phyloP scores from a whole-genome alignment of 1,140 invertebrate species.

The Drosophila pachea region DNA sequence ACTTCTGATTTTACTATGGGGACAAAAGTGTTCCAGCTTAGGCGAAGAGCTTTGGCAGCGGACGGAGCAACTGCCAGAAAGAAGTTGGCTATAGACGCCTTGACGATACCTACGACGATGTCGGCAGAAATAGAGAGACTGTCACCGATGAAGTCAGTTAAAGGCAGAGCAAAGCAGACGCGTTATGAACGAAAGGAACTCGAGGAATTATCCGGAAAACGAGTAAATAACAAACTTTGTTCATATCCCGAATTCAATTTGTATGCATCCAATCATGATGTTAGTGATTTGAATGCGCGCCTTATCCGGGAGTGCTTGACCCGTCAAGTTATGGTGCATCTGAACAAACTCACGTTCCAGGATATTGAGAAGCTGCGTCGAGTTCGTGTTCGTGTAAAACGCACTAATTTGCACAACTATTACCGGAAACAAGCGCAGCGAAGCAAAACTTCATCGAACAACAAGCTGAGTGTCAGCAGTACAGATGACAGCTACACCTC shows the following conservation, averaged over 20 bases:
- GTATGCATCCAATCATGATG: background rate
- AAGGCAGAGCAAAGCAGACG: too few relatives aligned
- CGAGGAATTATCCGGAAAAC: background rate
- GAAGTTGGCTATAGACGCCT: background rate
- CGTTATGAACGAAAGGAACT: too few relatives aligned
- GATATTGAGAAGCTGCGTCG: slow-evolving; percentile 51
- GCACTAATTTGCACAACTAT: slow-evolving; percentile 43
- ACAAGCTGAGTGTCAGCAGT: slow-evolving; percentile 20
- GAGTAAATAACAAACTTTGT: background rate
- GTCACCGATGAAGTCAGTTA: background rate
- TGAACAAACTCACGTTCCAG: slow-evolving; percentile 31
- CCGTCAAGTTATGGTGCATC: slow-evolving; percentile 25
- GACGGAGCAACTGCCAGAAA: background rate
- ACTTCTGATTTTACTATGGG: slow-evolving; percentile 43
- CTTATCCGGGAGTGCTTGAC: slow-evolving; percentile 50
- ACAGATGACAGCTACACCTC: slow-evolving; percentile 47
- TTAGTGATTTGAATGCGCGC: background rate
- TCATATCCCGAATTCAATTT: background rate
- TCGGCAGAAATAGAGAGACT: background rate
- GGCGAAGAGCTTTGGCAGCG: background rate
- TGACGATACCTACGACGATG: slow-evolving; percentile 2
- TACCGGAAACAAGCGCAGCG: slow-evolving; percentile 12
- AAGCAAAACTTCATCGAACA: background rate
- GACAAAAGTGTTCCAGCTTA: slow-evolving; percentile 48
- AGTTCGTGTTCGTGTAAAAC: slow-evolving; percentile 50